Base-by-base conservation (phyloP, 2,797 vertebrate genomes). In the Taenioides sp. region DNA sequence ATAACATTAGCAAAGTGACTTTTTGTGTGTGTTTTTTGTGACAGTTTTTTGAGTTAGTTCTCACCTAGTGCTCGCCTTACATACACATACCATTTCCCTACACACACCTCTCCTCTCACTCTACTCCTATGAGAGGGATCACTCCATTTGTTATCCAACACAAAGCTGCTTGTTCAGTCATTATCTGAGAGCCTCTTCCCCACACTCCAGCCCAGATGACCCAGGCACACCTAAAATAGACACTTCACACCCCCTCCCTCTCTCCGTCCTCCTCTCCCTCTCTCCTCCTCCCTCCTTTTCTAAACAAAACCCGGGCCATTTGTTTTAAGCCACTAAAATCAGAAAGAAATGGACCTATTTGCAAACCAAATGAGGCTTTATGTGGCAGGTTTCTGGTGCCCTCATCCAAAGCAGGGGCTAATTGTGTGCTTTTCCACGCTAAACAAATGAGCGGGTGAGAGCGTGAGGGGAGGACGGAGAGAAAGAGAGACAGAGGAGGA, bases 91-190 rank as follows among this genome's bases (percentile, higher is more conserved):
- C 0, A 5, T 23, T 18, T 34, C 66, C 27, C 69, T 62, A 27
- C 58, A n/a, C 47, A 74, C 61, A 79, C 67, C 69, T 49, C 79
- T 37, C 57, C 70, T 12, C 80, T 54, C 79, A 76, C 79, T 67
- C 86, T 86, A 78, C 86, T 84, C 82, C 84, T 81, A 69, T 87
- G 84, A 91, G 84, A 87, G 86, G 84, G 89, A 92, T 92, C 88
- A 89, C 86, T 91, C 86, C 83, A 89, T 90, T 89, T 89, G 86
- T 86, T 76, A 80, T 89, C 85, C 86, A 82, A 86, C 91, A 92
- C 88, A 91, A 92, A 92, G 92, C 86, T 88, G 89, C 91, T 93
- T 88, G 90, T 92, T 91, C 87, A 90, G 82, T 91, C 89, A 92
- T 93, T 93, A 93, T 91, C 89, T 87, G 86, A 90, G 90, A 90